Base-by-base conservation (phyloP, 1,140 invertebrate genomes). In the Nephila pilipes region DNA sequence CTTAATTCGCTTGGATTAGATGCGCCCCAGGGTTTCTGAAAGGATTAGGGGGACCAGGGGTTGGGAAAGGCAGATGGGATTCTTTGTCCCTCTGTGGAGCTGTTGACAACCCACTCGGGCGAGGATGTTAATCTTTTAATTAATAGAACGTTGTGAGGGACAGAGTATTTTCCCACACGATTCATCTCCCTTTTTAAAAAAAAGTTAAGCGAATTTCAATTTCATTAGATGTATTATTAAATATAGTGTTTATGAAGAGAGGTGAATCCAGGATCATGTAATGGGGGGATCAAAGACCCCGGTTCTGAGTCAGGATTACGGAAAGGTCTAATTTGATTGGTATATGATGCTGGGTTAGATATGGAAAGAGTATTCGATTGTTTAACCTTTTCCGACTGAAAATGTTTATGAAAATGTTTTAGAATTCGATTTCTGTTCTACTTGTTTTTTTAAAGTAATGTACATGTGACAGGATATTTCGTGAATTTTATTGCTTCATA, bases 71-170 rank as follows among this genome's bases (percentile, higher is more conserved):
- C 65, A 69, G 65, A 69, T 69, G 65, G 65, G 65, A 25, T 29
- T 25, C 65, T 69, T 69, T 69, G 65, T 69, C 25, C 65, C 0
- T 2, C n/a, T 32, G 65, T 32, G 29, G 65, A 32, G 65, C 25
- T 69, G 65, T 69, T 69, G 65, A 69, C 65, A 22, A 25, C 65
- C 65, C 65, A 16, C 65, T 69, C 65, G 25, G 10, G 65, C 65
- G 65, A 25, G 65, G 65, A 69, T 69, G 65, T 69, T 69, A 69
- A 69, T 69, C 65, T 69, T 69, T 69, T 69, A 69, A 69, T 69
- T 69, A 69, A 29, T 69, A 29, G 29, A 32, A 25, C 18, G 2
- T 69, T 69, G 65, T 32, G n/a, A n/a, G 25, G 65, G 12, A 32
- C 29, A 29, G 25, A 63, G 14, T 32, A 29, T 16, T 29, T 69